Evolutionary conservation across 2,113 vertebrate genomes (phyloP).

Genomic region (Otis tarda): DNA sequence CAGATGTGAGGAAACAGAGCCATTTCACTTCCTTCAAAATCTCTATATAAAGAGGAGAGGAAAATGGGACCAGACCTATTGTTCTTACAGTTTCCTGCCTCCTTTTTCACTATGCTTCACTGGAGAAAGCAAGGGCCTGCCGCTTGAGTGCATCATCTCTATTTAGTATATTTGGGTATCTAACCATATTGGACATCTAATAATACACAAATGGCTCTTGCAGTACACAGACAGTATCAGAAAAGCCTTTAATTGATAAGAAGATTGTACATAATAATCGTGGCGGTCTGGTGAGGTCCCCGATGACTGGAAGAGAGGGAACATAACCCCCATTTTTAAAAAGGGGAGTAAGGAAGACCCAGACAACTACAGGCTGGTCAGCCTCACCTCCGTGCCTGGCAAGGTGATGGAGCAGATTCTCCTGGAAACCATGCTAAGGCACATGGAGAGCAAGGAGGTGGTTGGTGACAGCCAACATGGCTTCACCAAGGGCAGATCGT

Average conservation of each 20-base stretch:
- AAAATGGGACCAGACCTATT: constrained; percentile 59
- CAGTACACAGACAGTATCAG: not conserved
- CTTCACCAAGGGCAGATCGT: no score
- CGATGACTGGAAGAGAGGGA: no score
- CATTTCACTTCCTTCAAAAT: constrained; percentile 55
- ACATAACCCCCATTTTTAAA: no score
- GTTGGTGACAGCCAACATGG: no score
- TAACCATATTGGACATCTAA: not conserved
- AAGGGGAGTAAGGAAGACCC: no score
- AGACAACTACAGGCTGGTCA: no score
- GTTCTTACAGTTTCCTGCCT: constrained; percentile 56
- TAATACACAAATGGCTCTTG: not conserved
- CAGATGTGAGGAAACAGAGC: constrained; percentile 60
- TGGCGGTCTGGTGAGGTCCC: no score
- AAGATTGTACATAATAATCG: not conserved
- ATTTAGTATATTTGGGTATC: not conserved
- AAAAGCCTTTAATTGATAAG: not conserved
- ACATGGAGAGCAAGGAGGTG: no score
- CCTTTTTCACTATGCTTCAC: constrained; percentile 3
- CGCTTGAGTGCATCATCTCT: not conserved
- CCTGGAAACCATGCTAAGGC: no score
- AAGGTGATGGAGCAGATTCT: no score
- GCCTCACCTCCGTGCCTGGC: no score
- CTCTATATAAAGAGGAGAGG: constrained; percentile 48
- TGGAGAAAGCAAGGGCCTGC: not conserved